Evolutionary conservation across 2,797 vertebrate genomes (phyloP).

Genomic region (Artibeus lituratus): DNA sequence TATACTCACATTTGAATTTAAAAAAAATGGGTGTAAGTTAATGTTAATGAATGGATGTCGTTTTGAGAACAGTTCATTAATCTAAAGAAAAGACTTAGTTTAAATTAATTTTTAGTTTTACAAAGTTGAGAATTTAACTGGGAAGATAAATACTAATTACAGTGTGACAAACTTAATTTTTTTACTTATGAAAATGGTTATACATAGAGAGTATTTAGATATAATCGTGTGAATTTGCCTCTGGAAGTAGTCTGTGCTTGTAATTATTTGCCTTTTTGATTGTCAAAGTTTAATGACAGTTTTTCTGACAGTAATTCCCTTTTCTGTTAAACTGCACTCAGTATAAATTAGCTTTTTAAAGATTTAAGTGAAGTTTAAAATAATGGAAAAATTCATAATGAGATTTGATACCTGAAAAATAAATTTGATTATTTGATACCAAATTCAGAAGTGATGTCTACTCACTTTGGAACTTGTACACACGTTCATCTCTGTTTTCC

Average conservation of each 20-base stretch:
- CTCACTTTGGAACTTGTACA: slow-evolving; percentile 56
- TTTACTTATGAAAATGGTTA: slow-evolving; percentile 34
- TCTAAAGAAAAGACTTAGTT: slow-evolving; percentile 40
- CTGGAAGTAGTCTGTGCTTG: slow-evolving; percentile 41
- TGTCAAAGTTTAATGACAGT: slow-evolving; percentile 55
- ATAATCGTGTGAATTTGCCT: slow-evolving; percentile 37
- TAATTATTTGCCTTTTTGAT: slow-evolving; percentile 43
- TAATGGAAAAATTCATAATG: slow-evolving; percentile 65
- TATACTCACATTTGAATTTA: neutral
- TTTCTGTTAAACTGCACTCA: slow-evolving; percentile 61
- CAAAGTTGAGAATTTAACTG: slow-evolving; percentile 50
- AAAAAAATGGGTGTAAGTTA: slow-evolving; percentile 18
- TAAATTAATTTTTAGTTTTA: slow-evolving; percentile 43
- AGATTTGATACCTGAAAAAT: slow-evolving; percentile 64
- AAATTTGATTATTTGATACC: slow-evolving; percentile 60
- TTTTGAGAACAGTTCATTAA: slow-evolving; percentile 38
- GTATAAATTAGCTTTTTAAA: slow-evolving; percentile 63
- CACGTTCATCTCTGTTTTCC: slow-evolving; percentile 45
- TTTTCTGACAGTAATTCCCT: slow-evolving; percentile 51
- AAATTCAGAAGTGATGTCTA: slow-evolving; percentile 50
- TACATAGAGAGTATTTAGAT: slow-evolving; percentile 23
- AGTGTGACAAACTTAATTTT: slow-evolving; percentile 43
- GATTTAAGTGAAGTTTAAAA: slow-evolving; percentile 74
- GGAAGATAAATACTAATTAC: slow-evolving; percentile 41
- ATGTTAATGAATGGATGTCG: neutral